Percentiles rank a stretch among this genome's conserved stretches.
Conservation (phyloP, 2,888 invertebrate species). For the Arge pagana region DNA sequence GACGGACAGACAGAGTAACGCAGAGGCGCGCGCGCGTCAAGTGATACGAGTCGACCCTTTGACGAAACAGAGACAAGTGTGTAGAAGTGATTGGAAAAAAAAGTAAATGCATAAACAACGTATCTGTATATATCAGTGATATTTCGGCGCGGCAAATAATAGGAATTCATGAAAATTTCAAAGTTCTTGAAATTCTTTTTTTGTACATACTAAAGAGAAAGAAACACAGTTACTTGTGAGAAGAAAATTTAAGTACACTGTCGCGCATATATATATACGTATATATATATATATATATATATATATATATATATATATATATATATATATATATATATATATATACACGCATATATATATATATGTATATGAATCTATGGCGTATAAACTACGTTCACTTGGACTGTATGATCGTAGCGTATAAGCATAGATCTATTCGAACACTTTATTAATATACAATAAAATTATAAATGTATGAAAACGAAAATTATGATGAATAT, state of each 20-base stretch:
- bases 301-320: slow-evolving; percentile 16
- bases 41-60: slow-evolving; percentile 18
- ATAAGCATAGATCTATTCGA: slow-evolving; percentile 31
- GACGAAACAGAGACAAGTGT: too few species aligned
- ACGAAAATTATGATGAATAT: slow-evolving; percentile 17
- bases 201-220: slow-evolving; percentile 9
- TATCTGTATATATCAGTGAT: neutral
- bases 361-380: slow-evolving; percentile 28
- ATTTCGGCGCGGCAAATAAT: neutral
- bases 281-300: slow-evolving; percentile 20
- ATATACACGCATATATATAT: slow-evolving; percentile 28
- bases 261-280: slow-evolving; percentile 1
- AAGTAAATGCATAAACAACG: too few species aligned
- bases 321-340: slow-evolving; percentile 27
- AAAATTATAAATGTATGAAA: slow-evolving; percentile 13
- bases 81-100: too few species aligned
- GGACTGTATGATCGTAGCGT: too few species aligned
- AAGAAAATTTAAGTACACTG: slow-evolving; percentile 5
- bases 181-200: neutral
- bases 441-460: slow-evolving; percentile 4
- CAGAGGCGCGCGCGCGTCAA: too few species aligned
- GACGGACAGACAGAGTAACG: too few species aligned
- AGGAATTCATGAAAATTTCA: neutral
- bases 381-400: slow-evolving; percentile 12
- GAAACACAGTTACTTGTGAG: neutral